Conservation (phyloP, 2,888 invertebrate genomes). For the Lochmaea capreae region DNA sequence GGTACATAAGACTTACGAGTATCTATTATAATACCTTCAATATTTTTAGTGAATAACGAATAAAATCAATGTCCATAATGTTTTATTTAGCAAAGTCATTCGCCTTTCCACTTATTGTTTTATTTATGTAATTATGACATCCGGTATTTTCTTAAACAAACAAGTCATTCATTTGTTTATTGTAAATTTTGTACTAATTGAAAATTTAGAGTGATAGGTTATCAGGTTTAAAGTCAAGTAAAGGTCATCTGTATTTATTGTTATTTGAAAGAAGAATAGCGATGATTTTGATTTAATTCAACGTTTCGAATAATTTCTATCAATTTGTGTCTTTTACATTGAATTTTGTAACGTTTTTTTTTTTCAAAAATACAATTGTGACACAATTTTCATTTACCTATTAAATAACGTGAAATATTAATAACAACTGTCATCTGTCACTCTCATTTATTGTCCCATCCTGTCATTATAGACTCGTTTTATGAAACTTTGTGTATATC, state of each 20-base stretch:
- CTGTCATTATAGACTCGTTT: no score
- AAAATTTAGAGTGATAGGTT: slow-evolving; percentile 23
- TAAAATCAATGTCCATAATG: no score
- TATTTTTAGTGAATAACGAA: no score
- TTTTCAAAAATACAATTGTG: neutral
- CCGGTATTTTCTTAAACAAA: slow-evolving; percentile 14
- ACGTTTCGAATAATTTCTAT: slow-evolving; percentile 5
- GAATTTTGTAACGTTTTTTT: neutral
- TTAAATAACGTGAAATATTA: neutral
- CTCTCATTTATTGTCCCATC: no score
- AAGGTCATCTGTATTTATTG: slow-evolving; percentile 18
- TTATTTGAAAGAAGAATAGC: slow-evolving; percentile 14
- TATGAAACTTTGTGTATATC: no score
- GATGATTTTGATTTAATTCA: slow-evolving; percentile 5
- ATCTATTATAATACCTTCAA: no score
- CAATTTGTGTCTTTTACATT: slow-evolving; percentile 4
- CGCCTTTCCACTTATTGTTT: slow-evolving; percentile 5
- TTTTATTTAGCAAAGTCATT: neutral
- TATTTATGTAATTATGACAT: slow-evolving; percentile 9
- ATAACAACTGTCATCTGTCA: no score
- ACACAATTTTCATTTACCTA: neutral
- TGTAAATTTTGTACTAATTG: slow-evolving; percentile 35
- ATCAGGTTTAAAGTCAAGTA: slow-evolving; percentile 5
- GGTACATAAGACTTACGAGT: no score
- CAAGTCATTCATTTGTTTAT: slow-evolving; percentile 28